These are phyloP conservation scores for Spatulosminthurus flaviceps DNA, from an alignment of 2,888 invertebrate species.

Conservation along the genomic window DNA sequence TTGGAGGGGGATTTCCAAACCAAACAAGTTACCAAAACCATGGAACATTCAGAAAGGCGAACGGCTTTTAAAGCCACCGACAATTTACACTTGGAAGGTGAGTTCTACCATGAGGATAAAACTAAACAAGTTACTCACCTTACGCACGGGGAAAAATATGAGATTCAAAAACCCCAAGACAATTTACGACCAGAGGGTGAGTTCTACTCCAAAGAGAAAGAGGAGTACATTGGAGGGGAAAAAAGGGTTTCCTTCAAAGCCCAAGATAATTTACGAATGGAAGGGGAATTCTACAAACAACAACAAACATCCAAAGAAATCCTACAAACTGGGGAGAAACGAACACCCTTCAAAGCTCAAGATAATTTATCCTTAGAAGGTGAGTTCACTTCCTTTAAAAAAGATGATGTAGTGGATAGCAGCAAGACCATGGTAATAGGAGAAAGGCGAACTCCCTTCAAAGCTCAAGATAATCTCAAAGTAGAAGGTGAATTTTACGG, in stretches of 20 bases:
- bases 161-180: conserved; percentile 64
- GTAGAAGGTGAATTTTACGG: conserved; percentile 70
- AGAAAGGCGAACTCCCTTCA: conserved; percentile 65
- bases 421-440: too few species aligned
- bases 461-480: conserved; percentile 68
- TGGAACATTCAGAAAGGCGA: neutral
- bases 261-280: conserved; percentile 70
- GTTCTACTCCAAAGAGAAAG: conserved; percentile 57
- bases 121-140: conserved; percentile 67
- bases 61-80: conserved; percentile 68
- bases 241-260: conserved; percentile 68
- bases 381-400: conserved; percentile 65
- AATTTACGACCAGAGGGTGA: conserved; percentile 67
- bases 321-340: conserved; percentile 32
- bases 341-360: conserved; percentile 66
- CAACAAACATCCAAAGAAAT: conserved; percentile 69
- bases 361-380: conserved; percentile 65
- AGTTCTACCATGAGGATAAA: conserved; percentile 63
- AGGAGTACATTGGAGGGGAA: conserved; percentile 67
- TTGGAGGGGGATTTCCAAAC: conserved; percentile 65
- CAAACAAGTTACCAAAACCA: conserved; percentile 64
- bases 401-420: conserved; percentile 66
- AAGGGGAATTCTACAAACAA: conserved; percentile 68
- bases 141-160: conserved; percentile 66
- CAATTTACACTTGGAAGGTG: conserved; percentile 68